A percentile compares a stretch with the other conserved stretches of the same genome.
Conservation (phyloP, 1,140 invertebrate genomes). For the Chrysoperla carnea region DNA sequence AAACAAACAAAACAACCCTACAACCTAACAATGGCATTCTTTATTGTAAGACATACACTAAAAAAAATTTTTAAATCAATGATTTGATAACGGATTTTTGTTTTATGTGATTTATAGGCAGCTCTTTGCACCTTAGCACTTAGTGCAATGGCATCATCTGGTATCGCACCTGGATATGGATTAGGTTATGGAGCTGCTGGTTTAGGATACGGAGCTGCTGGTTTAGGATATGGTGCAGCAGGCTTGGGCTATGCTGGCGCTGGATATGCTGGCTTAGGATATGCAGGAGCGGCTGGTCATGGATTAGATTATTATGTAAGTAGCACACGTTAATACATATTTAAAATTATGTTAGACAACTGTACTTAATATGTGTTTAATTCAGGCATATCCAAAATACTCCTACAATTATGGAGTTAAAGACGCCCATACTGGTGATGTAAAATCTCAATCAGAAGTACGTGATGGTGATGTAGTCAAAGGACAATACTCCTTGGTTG, state of each 20-base stretch:
- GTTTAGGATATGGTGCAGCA: background rate
- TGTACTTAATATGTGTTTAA: background rate
- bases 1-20: too few relatives aligned
- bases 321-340: background rate
- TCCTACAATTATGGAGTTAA: slow-evolving; percentile 33
- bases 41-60: background rate
- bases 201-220: background rate
- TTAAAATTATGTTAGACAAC: background rate
- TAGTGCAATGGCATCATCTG: background rate
- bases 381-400: slow-evolving; percentile 28
- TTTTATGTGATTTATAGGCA: background rate
- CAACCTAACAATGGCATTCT: too few relatives aligned
- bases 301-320: background rate
- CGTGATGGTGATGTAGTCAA: slow-evolving; percentile 32
- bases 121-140: background rate
- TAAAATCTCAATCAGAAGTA: background rate
- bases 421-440: slow-evolving; percentile 14
- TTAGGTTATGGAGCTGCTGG: background rate
- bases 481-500: slow-evolving; percentile 34
- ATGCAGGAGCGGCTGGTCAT: background rate
- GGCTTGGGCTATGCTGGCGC: too few relatives aligned
- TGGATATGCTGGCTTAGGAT: background rate
- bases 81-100: background rate
- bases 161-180: background rate
- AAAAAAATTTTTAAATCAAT: background rate